Base-by-base conservation (phyloP, 2,888 invertebrate species). In the Cabera pusaria region DNA sequence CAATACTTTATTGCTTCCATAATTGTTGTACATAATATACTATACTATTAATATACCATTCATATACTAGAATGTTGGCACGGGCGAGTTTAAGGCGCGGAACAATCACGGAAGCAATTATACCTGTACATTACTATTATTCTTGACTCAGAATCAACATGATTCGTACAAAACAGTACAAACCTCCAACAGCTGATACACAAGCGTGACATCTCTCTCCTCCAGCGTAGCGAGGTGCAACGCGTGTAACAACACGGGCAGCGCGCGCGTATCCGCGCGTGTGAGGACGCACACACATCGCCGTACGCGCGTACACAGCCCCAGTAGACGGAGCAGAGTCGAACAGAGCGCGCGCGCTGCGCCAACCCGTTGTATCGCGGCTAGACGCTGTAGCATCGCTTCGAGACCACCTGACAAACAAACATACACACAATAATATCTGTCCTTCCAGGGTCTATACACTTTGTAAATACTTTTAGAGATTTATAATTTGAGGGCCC, bases 231-330 rank as follows among this genome's bases (percentile, higher is more conserved):
- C 79, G 46, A 95, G 90, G 64, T 97, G 96, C 25, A 98, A 90
- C 46, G 97, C 96, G 60, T 95, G 95, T 42, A 98, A 90, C 56
- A 97, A 90, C 9, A 95, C 94, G 28, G 94, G 93, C 63, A 97
- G 93, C 5, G 97, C 95, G 32, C 94, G 94, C 51, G 97, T 88
- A 68, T 95, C 93, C 0, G 97, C 96, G 49, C 95, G 93, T 38
- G 97, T 96, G 3, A 99, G 90, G 44, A 96, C 95, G 72, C 96
- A 94, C 73, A 98, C 95, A 78, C 98, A 97, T 44, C 93, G 93
- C 23, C 94, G 93, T 25, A 97, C 96, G 88, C 98, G 98, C 31
- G 97, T 95, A 72, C 97, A 96, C 58, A 97, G 92, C 33, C 95
- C 91, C 76, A 98, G 94, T 52, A 99, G 87, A 66, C 98, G 98